Conservation (phyloP, 2,113 vertebrate genomes). For the Mirounga angustirostris region DNA sequence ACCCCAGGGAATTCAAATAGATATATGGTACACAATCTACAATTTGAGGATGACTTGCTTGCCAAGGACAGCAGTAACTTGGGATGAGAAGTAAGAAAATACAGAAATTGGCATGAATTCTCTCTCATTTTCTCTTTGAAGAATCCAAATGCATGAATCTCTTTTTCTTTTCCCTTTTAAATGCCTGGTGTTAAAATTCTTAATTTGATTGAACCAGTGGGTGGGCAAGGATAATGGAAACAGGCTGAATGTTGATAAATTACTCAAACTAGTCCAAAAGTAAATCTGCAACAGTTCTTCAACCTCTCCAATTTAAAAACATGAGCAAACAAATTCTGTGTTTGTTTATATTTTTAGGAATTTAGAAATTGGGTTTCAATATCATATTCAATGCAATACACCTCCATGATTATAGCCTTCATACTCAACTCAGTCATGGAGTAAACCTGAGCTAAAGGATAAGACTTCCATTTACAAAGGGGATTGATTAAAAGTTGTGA, state of each 20-base stretch:
- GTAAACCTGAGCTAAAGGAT: conserved; percentile 5
- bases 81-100: background rate
- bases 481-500: conserved; percentile 21
- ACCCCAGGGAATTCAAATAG: background rate
- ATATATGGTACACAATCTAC: background rate
- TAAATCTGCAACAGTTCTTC: background rate
- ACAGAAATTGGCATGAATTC: background rate
- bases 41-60: background rate
- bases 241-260: background rate
- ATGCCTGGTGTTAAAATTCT: conserved; percentile 19
- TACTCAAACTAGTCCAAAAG: background rate
- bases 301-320: background rate
- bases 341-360: conserved; percentile 37
- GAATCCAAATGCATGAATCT: background rate
- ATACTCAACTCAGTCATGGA: background rate
- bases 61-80: background rate
- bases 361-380: background rate
- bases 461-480: conserved; percentile 10
- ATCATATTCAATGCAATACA: background rate
- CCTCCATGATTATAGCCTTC: background rate
- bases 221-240: background rate
- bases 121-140: background rate
- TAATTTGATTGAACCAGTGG: background rate
- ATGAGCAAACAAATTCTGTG: background rate
- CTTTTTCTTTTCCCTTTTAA: background rate